These are phyloP conservation scores for Chaenodraco wilsoni DNA, from an alignment of 2,797 vertebrate genomes.

Conservation along the genomic window DNA sequence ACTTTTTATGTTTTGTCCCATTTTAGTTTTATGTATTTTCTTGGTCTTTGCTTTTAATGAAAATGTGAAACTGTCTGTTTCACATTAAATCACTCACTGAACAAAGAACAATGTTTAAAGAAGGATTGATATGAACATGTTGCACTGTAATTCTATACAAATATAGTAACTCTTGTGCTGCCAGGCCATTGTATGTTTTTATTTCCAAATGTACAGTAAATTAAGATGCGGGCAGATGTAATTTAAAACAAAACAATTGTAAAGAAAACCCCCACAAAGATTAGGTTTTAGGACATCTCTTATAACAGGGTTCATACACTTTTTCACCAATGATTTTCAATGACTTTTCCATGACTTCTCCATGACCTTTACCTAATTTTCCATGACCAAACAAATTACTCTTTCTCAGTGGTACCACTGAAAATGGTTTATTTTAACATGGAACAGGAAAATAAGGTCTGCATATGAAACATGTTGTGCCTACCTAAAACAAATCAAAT, in stretches of 20 bases:
- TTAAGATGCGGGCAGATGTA: neutral
- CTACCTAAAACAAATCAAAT: no score
- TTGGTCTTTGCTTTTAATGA: neutral
- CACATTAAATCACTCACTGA: neutral
- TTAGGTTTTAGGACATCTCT: constrained; percentile 14
- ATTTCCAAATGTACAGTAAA: neutral
- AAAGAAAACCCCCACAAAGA: neutral
- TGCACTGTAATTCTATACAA: neutral
- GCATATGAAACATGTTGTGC: no score
- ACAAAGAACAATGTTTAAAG: neutral
- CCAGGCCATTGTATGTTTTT: neutral
- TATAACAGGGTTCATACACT: neutral
- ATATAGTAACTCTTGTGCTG: neutral
- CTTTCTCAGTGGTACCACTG: no score
- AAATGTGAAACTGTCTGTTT: constrained; percentile 8
- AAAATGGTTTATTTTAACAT: no score
- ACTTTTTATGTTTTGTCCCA: neutral
- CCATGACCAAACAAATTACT: no score
- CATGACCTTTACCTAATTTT: no score
- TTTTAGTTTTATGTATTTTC: neutral
- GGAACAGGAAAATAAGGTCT: no score
- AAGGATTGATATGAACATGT: neutral
- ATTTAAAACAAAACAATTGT: constrained; percentile 17
- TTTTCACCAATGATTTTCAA: no score
- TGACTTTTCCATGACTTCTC: no score